A percentile compares a stretch with the other conserved stretches of the same genome.
phyloP scores from a whole-genome alignment of 2,888 invertebrate genomes.

The Drosophila robusta region DNA sequence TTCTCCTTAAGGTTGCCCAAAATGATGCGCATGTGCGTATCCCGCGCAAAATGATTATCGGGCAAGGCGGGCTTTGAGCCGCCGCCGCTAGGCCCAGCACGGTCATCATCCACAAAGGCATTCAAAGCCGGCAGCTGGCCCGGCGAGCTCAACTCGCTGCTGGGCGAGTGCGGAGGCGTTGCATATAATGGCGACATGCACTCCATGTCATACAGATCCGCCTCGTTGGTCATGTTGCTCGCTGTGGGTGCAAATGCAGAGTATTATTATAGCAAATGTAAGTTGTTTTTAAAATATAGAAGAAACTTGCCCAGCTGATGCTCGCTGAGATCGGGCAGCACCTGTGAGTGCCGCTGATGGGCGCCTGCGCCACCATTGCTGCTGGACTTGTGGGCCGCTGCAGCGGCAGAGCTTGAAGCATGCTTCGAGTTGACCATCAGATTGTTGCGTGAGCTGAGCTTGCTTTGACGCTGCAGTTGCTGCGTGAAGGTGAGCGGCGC shows the following conservation, averaged over 20 bases:
- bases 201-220: slow-evolving; percentile 85
- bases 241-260: slow-evolving; percentile 31
- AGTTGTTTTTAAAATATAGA: background rate
- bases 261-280: background rate
- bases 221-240: slow-evolving; percentile 83
- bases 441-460: slow-evolving; percentile 84
- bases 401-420: slow-evolving; percentile 58
- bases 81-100: slow-evolving; percentile 73
- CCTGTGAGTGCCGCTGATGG: slow-evolving; percentile 84
- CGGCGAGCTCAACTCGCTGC: slow-evolving; percentile 88
- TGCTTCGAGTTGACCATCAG: slow-evolving; percentile 83
- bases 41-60: slow-evolving; percentile 94
- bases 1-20: slow-evolving; percentile 87
- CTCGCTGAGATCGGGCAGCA: slow-evolving; percentile 85
- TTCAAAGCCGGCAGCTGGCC: slow-evolving; percentile 84
- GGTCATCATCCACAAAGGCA: slow-evolving; percentile 84
- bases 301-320: slow-evolving; percentile 83
- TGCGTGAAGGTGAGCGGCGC: slow-evolving; percentile 95
- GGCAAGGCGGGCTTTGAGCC: slow-evolving; percentile 85
- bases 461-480: slow-evolving; percentile 90
- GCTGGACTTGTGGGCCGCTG: slow-evolving; percentile 61
- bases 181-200: slow-evolving; percentile 90
- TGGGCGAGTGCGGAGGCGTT: slow-evolving; percentile 91
- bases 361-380: slow-evolving; percentile 69
- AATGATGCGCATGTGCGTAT: slow-evolving; percentile 96